Percentiles rank a stretch among this genome's conserved stretches.
Evolutionary conservation across 2,888 invertebrate species (phyloP).

Genomic region (Melinaea marsaeus): DNA sequence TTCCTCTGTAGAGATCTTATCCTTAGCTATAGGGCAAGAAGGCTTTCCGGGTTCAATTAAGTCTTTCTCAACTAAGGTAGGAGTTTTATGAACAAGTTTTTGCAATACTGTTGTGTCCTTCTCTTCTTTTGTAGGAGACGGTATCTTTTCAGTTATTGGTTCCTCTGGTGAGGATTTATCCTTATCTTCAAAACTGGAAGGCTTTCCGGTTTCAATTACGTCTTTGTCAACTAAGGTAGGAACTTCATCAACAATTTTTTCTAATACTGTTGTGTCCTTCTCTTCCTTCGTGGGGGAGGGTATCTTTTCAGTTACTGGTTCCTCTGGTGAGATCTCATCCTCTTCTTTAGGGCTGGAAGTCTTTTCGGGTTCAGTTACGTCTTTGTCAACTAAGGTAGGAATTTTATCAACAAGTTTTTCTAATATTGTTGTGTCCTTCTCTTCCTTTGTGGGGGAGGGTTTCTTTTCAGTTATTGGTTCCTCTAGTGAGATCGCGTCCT

Average conservation of each 20-base stretch:
- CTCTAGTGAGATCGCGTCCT: too few species aligned
- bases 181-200: neutral
- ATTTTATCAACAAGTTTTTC: slow-evolving; percentile 2
- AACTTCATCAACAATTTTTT: neutral
- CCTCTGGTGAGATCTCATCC: neutral
- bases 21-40: neutral
- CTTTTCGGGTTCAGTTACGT: neutral
- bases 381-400: slow-evolving; percentile 6
- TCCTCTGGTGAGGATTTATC: neutral
- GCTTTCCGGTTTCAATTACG: neutral
- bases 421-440: too few species aligned
- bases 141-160: neutral
- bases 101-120: neutral
- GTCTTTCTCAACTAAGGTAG: neutral
- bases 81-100: neutral
- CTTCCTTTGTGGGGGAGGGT: too few species aligned
- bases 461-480: too few species aligned
- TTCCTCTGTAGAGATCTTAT: too few species aligned
- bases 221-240: neutral
- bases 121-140: slow-evolving; percentile 1
- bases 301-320: neutral
- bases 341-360: slow-evolving; percentile 5
- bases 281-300: neutral
- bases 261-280: neutral
- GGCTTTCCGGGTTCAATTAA: neutral